These are phyloP conservation scores for Himalopsyche anomala DNA, from an alignment of 2,888 invertebrate species.

Conservation along the genomic window DNA sequence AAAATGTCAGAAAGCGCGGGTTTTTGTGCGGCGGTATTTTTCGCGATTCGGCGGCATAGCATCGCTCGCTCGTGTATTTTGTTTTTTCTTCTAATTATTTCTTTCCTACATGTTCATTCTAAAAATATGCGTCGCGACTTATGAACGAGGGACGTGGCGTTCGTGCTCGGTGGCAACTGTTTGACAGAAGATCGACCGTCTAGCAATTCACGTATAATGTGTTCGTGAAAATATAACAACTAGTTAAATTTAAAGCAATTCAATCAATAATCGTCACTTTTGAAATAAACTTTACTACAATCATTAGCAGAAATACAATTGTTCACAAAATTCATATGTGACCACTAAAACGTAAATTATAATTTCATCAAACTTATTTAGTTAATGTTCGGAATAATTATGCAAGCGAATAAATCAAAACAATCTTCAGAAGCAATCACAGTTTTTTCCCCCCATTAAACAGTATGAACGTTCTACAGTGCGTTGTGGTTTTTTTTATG, in stretches of 20 bases:
- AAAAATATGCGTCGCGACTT: conserved; percentile 37
- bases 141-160: conserved; percentile 19
- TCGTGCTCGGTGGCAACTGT: conserved; percentile 40
- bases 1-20: conserved; percentile 39
- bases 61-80: conserved; percentile 29
- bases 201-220: conserved; percentile 34
- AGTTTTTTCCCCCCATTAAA: too few species aligned
- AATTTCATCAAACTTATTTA: too few species aligned
- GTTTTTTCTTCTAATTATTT: conserved; percentile 14
- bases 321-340: too few species aligned
- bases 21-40: conserved; percentile 42
- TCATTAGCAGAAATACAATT: too few species aligned
- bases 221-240: conserved; percentile 11
- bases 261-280: too few species aligned
- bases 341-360: too few species aligned
- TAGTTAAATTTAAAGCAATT: background rate
- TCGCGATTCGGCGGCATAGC: conserved; percentile 33
- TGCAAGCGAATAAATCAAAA: too few species aligned
- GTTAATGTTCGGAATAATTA: too few species aligned
- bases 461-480: too few species aligned
- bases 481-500: too few species aligned
- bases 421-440: too few species aligned
- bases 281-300: too few species aligned
- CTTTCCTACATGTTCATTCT: conserved; percentile 42
- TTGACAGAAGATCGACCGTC: conserved; percentile 42